Percentiles rank a stretch among this genome's conserved stretches.
phyloP scores from a whole-genome alignment of 2,797 vertebrate species.

The Lacerta viridis region DNA sequence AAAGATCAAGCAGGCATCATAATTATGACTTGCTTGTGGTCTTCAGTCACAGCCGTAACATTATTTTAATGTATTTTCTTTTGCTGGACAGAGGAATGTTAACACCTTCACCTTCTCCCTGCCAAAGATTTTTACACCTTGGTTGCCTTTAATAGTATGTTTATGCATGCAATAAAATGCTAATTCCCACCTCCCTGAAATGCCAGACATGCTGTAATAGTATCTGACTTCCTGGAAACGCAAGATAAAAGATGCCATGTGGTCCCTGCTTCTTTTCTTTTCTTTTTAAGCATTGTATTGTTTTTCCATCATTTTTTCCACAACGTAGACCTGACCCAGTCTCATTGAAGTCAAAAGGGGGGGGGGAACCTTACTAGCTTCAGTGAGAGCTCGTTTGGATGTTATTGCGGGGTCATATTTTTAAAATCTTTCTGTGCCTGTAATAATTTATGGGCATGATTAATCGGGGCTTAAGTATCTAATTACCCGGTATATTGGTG shows the following conservation, averaged over 20 bases:
- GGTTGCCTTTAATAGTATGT: constrained; percentile 67
- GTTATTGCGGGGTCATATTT: constrained; percentile 62
- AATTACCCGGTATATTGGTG: constrained; percentile 45
- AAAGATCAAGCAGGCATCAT: not conserved
- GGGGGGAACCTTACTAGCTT: constrained; percentile 41
- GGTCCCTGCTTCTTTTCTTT: constrained; percentile 10
- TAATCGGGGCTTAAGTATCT: constrained; percentile 58
- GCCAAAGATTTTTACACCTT: constrained; percentile 62
- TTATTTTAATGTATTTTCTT: constrained; percentile 58
- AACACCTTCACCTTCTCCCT: constrained; percentile 52
- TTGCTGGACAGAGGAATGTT: constrained; percentile 58
- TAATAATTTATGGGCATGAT: constrained; percentile 59
- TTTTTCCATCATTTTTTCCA: constrained; percentile 37
- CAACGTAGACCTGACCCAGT: constrained; percentile 32
- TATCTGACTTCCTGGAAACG: constrained; percentile 60
- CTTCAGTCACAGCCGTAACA: constrained; percentile 28
- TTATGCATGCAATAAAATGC: constrained; percentile 65
- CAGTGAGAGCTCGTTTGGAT: constrained; percentile 31
- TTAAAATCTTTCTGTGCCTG: constrained; percentile 38
- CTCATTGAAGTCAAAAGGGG: constrained; percentile 30
- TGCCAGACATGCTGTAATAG: constrained; percentile 72
- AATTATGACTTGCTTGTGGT: constrained; percentile 18
- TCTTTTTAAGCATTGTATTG: not conserved
- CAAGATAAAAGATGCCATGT: constrained; percentile 66
- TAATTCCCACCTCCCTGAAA: constrained; percentile 64